Percentiles rank a stretch among this genome's conserved stretches.
phyloP scores from a whole-genome alignment of 2,888 invertebrate genomes.

The Timandra comae region DNA sequence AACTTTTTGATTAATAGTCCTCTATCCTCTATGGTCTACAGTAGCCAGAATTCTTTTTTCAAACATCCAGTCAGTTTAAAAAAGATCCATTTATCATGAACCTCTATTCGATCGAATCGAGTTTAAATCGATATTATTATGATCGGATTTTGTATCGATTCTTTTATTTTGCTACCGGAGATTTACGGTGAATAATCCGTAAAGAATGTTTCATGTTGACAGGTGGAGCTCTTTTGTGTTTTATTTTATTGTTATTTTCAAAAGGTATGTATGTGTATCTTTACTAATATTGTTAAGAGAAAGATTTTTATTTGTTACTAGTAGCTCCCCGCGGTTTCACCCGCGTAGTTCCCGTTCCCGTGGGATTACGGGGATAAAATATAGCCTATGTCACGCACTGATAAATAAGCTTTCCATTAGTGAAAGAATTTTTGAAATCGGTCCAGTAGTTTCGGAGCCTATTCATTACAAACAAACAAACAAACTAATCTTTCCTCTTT shows the following conservation, averaged over 20 bases:
- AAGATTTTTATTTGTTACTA: no score
- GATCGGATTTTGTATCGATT: constrained; percentile 30
- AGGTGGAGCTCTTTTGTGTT: constrained; percentile 9
- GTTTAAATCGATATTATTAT: constrained; percentile 54
- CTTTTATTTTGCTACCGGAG: constrained; percentile 31
- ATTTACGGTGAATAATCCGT: constrained; percentile 26
- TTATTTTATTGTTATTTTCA: constrained; percentile 8
- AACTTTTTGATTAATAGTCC: constrained; percentile 56
- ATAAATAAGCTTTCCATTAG: no score
- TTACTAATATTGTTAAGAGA: no score
- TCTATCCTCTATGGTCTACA: constrained; percentile 42
- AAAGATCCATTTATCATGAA: constrained; percentile 32
- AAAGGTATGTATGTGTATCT: no score
- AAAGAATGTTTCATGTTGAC: constrained; percentile 26
- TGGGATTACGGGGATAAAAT: no score
- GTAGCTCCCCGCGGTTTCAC: no score
- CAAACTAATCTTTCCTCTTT: no score
- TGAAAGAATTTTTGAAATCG: no score
- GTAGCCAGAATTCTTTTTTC: constrained; percentile 46
- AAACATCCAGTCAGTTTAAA: constrained; percentile 55
- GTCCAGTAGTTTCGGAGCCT: no score
- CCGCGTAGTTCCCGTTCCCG: no score
- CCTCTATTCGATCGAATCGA: constrained; percentile 37
- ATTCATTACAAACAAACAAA: no score
- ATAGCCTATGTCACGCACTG: no score